phyloP scores from a whole-genome alignment of 2,113 vertebrate genomes.

The Macroglossus sobrinus region DNA sequence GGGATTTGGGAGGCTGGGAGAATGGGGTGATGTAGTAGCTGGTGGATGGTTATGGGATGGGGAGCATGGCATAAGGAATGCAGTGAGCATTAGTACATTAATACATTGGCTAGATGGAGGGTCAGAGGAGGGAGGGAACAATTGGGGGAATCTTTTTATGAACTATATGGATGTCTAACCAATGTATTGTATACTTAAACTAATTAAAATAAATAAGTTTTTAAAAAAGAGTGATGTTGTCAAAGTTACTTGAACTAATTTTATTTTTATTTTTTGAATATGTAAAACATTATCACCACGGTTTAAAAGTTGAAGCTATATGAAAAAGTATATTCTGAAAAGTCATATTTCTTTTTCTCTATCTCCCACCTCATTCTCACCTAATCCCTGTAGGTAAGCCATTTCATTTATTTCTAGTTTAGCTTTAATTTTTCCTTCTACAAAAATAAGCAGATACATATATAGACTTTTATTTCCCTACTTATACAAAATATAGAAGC shows the following conservation, averaged over 20 bases:
- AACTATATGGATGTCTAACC: too few relatives aligned
- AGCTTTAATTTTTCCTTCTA: background rate
- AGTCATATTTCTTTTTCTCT: background rate
- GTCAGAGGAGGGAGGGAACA: too few relatives aligned
- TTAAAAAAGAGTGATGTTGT: background rate
- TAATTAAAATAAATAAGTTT: too few relatives aligned
- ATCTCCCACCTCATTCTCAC: background rate
- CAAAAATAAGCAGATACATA: background rate
- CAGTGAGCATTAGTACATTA: too few relatives aligned
- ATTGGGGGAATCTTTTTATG: too few relatives aligned
- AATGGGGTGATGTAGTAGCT: too few relatives aligned
- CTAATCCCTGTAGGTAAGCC: background rate
- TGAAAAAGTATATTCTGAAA: background rate
- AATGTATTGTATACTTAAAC: too few relatives aligned
- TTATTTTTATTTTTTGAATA: background rate
- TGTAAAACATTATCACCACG: background rate
- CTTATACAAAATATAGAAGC: background rate
- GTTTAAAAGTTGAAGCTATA: background rate
- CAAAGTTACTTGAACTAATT: background rate
- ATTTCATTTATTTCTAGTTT: background rate
- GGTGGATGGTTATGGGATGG: too few relatives aligned
- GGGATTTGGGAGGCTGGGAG: too few relatives aligned
- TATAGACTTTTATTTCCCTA: background rate
- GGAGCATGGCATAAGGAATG: too few relatives aligned
- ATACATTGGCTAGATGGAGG: too few relatives aligned